Evolutionary conservation across 2,797 vertebrate genomes (phyloP).

Genomic region (Otus scops): DNA sequence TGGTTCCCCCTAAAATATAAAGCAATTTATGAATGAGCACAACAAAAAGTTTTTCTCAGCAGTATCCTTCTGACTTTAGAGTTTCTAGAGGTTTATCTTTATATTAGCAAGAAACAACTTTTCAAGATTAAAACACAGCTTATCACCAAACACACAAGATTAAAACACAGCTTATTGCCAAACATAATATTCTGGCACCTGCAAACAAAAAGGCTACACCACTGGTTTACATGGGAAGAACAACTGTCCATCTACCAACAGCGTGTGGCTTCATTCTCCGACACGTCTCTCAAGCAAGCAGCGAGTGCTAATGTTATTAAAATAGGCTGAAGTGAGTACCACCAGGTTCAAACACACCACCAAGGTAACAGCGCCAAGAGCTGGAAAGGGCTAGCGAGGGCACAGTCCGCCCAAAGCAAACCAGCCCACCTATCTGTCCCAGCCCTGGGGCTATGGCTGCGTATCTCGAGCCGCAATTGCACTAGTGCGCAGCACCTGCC

Average conservation of each 20-base stretch:
- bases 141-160: background rate
- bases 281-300: background rate
- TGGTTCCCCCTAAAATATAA: background rate
- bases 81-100: background rate
- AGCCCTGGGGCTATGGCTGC: background rate
- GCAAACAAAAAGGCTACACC: background rate
- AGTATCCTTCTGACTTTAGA: background rate
- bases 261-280: background rate
- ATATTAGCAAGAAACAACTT: background rate
- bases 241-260: background rate
- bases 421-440: background rate
- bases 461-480: rapidly evolving
- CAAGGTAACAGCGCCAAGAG: rapidly evolving
- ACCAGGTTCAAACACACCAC: background rate
- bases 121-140: background rate
- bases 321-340: background rate
- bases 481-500: background rate
- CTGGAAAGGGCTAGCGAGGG: background rate
- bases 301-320: background rate
- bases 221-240: background rate
- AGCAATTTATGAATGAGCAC: background rate
- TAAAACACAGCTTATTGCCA: background rate
- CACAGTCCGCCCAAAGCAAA: rapidly evolving
- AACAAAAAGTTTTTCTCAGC: background rate
- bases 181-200: background rate